Conservation (phyloP, 1,140 invertebrate genomes). For the Halictus rubicundus region DNA sequence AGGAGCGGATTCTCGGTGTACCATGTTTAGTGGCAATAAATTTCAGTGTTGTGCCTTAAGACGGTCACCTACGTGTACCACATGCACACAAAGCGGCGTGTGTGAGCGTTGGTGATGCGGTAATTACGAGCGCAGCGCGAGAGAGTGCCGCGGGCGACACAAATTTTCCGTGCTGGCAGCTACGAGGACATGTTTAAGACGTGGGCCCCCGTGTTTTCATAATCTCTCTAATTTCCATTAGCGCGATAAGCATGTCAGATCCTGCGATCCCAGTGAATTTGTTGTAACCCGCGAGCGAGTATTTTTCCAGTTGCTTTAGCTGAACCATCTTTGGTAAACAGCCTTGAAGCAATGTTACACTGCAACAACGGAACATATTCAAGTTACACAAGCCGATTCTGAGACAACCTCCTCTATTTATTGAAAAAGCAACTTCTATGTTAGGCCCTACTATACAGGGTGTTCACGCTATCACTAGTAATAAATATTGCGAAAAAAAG, state of each 20-base stretch:
- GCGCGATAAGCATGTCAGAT: conserved; percentile 48
- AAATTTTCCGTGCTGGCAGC: conserved; percentile 62
- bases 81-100: not conserved
- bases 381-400: no score
- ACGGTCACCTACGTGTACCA: conserved; percentile 30
- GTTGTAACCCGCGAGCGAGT: not conserved
- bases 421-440: no score
- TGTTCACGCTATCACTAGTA: no score
- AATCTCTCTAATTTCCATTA: conserved; percentile 75
- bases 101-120: conserved; percentile 11
- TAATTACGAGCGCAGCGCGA: conserved; percentile 24
- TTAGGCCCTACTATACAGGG: no score
- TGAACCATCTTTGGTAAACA: not conserved
- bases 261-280: not conserved
- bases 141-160: conserved; percentile 36
- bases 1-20: conserved; percentile 47
- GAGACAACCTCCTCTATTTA: no score
- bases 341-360: no score
- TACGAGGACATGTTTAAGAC: conserved; percentile 63
- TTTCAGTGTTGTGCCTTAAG: conserved; percentile 59
- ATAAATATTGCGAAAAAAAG: no score
- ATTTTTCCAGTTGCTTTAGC: not conserved
- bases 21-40: conserved; percentile 67
- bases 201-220: conserved; percentile 63
- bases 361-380: no score